Evolutionary conservation across 1,140 invertebrate species (phyloP), one percentile per base, ranked within the genome.

Genomic region (Trichoplusia ni): DNA sequence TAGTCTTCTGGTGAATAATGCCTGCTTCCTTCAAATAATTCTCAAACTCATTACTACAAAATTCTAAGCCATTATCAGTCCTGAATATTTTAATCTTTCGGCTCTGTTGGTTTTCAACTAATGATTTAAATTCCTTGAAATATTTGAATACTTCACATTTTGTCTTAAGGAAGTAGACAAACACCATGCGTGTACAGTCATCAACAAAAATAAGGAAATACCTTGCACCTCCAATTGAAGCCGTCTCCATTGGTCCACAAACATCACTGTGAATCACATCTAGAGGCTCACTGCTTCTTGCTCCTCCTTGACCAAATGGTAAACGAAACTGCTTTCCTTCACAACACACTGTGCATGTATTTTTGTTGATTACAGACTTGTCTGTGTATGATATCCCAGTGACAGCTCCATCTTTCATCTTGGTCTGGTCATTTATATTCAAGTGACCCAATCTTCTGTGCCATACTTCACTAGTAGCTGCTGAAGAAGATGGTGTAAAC

Each of bases 51-150:
- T 16, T 37, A 58, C n/a, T n/a, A 27, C 54, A 58, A 58, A 42
- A 58, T 19, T 54, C 51, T 14, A 33, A 33, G 37, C 51, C 33
- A 14, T 54, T 54, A n/a, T 51, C 47, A 0, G 47, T 35, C 25
- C 51, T 11, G 21, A 54, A 19, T 7, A 2, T 54, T n/a, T 54
- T 54, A n/a, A 54, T 54, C 16, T 54, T 38, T 13, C 25, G 37
- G 13, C 27, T 14, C 16, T 7, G 13, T 19, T 54, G 51, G 25
- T 54, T 27, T 13, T 54, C 51, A 13, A 54, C 51, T 2, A 54
- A n/a, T 9, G 0, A 19, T 14, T 3, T 6, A 38, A 19, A 38
- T 23, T 54, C 14, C 27, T 54, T 54, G 29, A 54, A 54, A 44
- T 44, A 21, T 6, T n/a, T 6, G 9, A 38, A 54, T 13, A 19